Evolutionary conservation across 2,113 vertebrate species (phyloP).

Genomic region (Hydrochoerus hydrochaeris): DNA sequence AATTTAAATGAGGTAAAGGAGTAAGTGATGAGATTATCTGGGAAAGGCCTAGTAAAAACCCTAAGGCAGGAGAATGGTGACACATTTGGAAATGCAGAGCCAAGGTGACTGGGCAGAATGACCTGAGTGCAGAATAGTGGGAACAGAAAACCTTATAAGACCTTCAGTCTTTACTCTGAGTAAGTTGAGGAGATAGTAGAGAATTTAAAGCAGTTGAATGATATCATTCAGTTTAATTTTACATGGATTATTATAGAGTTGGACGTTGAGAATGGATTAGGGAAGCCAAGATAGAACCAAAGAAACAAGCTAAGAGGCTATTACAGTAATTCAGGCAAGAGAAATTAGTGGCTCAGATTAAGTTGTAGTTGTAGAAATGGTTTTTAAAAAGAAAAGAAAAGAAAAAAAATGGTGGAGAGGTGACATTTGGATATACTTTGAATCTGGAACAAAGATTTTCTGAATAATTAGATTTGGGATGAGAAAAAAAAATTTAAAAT

Average conservation of each 20-base stretch:
- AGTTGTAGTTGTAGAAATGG: not conserved
- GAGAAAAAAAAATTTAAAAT: conserved; percentile 9
- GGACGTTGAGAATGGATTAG: not conserved
- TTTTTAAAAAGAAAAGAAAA: not conserved
- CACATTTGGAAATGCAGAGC: not conserved
- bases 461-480: not conserved
- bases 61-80: not conserved
- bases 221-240: conserved; percentile 32
- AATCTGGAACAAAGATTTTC: not conserved
- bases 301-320: not conserved
- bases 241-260: not conserved
- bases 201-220: not conserved
- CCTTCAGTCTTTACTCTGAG: not conserved
- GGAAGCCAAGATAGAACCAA: not conserved
- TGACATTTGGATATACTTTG: not conserved
- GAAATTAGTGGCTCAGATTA: not conserved
- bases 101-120: not conserved
- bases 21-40: not conserved
- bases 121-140: not conserved
- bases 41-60: not conserved
- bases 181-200: not conserved
- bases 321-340: not conserved
- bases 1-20: not conserved
- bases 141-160: not conserved
- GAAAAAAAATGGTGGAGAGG: not conserved